These are phyloP conservation scores for Agonopterix subpropinquella DNA, from an alignment of 2,888 invertebrate species.

Conservation along the genomic window DNA sequence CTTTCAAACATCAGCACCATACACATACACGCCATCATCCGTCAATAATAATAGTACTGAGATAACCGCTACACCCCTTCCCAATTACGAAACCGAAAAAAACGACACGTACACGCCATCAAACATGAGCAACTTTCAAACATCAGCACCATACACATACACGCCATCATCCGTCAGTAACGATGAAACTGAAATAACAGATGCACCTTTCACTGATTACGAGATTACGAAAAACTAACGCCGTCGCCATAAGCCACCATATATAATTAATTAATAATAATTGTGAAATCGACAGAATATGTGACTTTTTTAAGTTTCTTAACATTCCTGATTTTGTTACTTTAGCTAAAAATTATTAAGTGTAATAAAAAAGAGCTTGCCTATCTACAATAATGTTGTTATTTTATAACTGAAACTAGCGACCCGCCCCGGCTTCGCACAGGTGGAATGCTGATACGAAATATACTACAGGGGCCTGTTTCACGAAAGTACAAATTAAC, in stretches of 20 bases:
- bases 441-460: no score
- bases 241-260: slow-evolving; percentile 9
- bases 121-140: slow-evolving; percentile 4
- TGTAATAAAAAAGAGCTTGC: no score
- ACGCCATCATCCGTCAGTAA: slow-evolving; percentile 10
- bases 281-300: slow-evolving; percentile 5
- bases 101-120: slow-evolving; percentile 5
- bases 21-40: slow-evolving; percentile 9
- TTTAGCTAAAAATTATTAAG: background rate
- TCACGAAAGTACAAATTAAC: no score
- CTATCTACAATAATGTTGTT: no score
- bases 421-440: no score
- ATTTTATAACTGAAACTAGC: no score
- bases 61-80: background rate
- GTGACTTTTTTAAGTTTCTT: slow-evolving; percentile 8
- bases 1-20: slow-evolving; percentile 1
- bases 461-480: no score
- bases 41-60: slow-evolving; percentile 9
- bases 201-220: slow-evolving; percentile 5
- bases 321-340: slow-evolving; percentile 6
- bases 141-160: slow-evolving; percentile 4
- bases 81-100: slow-evolving; percentile 7
- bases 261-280: slow-evolving; percentile 10
- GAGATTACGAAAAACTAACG: background rate
- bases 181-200: slow-evolving; percentile 6